Conservation (phyloP, 2,797 vertebrate genomes). For the Zenarchopterus dispar region DNA sequence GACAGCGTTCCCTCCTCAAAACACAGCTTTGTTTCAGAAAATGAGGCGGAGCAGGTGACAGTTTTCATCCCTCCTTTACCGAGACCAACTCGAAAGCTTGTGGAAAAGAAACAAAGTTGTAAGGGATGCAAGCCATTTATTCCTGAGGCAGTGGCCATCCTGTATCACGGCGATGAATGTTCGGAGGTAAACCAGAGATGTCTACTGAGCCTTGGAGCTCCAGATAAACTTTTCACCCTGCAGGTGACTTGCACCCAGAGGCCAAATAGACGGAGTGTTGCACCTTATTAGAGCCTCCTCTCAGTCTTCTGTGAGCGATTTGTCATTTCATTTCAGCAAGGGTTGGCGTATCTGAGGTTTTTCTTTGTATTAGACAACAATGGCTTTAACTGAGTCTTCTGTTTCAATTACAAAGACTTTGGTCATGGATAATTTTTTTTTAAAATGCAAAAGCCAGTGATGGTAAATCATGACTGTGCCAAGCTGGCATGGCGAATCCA, state of each 20-base stretch:
- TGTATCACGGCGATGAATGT: conserved; percentile 17
- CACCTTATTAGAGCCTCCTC: conserved; percentile 30
- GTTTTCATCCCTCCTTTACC: conserved; percentile 9
- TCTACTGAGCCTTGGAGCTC: conserved; percentile 32
- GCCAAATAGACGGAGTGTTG: conserved; percentile 30
- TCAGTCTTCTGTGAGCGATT: conserved; percentile 35
- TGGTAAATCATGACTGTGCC: too few species aligned
- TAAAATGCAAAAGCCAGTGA: neutral
- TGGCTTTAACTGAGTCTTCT: conserved; percentile 13
- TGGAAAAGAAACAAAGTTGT: conserved; percentile 16
- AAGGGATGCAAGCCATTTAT: conserved; percentile 15
- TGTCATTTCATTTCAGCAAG: conserved; percentile 39
- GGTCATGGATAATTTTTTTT: neutral
- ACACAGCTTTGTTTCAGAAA: conserved; percentile 56
- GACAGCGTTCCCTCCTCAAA: conserved; percentile 50
- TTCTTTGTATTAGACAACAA: conserved; percentile 39
- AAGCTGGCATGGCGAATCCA: too few species aligned
- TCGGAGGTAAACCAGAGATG: conserved; percentile 36
- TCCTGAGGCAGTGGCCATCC: conserved; percentile 20
- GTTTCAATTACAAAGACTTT: conserved; percentile 10
- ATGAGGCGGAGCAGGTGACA: conserved; percentile 11
- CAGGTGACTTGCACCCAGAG: conserved; percentile 52
- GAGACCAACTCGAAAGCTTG: conserved; percentile 34
- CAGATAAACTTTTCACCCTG: conserved; percentile 58
- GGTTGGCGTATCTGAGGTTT: conserved; percentile 17